Evolutionary conservation across 1,140 invertebrate species (phyloP), one percentile per base, ranked within the genome.

Genomic region (Drosophila ficusphila): DNA sequence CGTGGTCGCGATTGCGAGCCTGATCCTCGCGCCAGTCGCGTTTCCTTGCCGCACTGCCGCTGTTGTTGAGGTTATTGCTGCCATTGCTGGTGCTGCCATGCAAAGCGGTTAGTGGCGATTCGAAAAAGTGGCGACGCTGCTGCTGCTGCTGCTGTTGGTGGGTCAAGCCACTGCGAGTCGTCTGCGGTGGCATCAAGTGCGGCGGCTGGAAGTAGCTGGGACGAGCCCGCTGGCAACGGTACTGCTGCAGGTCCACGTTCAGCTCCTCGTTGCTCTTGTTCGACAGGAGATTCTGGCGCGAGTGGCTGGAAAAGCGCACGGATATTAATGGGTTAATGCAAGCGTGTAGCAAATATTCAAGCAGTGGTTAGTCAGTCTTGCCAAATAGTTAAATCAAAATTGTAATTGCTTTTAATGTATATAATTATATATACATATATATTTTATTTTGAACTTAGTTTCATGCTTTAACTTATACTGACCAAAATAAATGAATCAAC

Each of bases 211-310:
- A 79, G 23, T 88, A 83, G 27, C 60, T 78, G 29, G 65, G 79
- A 8, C 75, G 70, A 7, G 60, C 56, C n/a, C 79, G 65, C 46
- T 86, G 83, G 1, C 79, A 76, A 6, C 82, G 81, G 21, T 74
- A 88, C 19, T 90, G 81, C 34, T 89, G 72, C 4, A 68, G 71
- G 48, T 91, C 86, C 60, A 82, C 42, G 72, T 85, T 86, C 16
- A 86, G 68, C 62, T 93, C 93, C 76, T 95, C 93, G 88, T 94
- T 93, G 85, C 93, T 94, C 92, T 96, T 94, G 81, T 92, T 93
- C n/a, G 96, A 96, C 2, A 97, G 93, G 25, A 96, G 93, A 92
- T 97, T 97, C 92, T 97, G 96, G 46, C 96, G 94, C 7, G 96
- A 97, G 90, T 97, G 96, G 89, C 96, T 97, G 92, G 49, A 86